Evolutionary conservation across 2,888 invertebrate species (phyloP).

Genomic region (Tenodera sinensis): DNA sequence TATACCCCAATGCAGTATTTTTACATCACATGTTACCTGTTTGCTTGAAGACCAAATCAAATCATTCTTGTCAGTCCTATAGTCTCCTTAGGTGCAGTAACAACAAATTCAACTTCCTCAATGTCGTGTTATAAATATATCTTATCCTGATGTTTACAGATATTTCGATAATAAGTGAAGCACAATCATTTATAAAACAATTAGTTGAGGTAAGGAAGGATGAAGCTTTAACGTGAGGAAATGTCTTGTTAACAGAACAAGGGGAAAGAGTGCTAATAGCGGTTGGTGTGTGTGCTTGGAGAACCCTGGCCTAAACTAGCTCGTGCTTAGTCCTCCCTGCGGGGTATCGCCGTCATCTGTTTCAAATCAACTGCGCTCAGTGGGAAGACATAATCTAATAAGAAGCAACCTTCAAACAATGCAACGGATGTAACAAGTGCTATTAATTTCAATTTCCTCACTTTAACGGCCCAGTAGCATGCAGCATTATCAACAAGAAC

Average conservation of each 20-base stretch:
- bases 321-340: background rate
- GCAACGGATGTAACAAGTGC: slow-evolving; percentile 6
- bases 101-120: too few species aligned
- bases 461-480: background rate
- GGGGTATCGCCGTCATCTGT: slow-evolving; percentile 19
- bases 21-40: too few species aligned
- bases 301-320: background rate
- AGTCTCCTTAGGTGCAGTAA: too few species aligned
- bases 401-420: slow-evolving; percentile 16
- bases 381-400: slow-evolving; percentile 30
- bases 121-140: too few species aligned
- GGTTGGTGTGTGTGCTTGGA: background rate
- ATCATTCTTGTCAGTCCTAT: too few species aligned
- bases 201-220: background rate
- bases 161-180: background rate
- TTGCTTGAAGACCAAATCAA: too few species aligned
- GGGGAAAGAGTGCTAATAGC: background rate
- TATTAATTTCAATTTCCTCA: slow-evolving; percentile 28
- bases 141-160: too few species aligned
- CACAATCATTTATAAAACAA: background rate
- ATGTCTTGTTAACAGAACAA: background rate
- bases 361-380: slow-evolving; percentile 26
- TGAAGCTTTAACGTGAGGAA: background rate
- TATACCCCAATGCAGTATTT: too few species aligned
- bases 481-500: background rate